Conservation (phyloP, 2,888 invertebrate species). For the Lysandra coridon region DNA sequence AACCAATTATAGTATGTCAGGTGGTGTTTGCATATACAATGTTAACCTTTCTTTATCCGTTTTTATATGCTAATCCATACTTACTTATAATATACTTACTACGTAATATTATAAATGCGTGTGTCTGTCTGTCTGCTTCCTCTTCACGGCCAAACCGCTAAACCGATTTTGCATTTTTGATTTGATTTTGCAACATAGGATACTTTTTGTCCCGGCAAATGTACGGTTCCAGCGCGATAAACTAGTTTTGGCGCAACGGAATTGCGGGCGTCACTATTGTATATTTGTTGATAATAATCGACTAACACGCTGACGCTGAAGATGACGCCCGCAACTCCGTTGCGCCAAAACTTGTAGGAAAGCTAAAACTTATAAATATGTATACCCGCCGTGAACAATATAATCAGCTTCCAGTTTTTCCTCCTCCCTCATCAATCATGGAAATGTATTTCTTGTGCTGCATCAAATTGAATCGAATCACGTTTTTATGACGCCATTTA, state of each 20-base stretch:
- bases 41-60: conserved; percentile 8
- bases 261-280: no score
- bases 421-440: conserved; percentile 10
- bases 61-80: neutral
- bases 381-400: conserved; percentile 28
- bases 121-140: no score
- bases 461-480: conserved; percentile 13
- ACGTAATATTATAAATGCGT: no score
- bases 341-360: neutral
- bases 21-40: conserved; percentile 4
- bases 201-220: no score
- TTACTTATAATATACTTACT: neutral
- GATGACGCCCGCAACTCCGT: no score
- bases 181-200: no score
- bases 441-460: conserved; percentile 7
- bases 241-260: no score
- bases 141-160: no score
- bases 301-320: neutral
- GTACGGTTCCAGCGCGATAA: no score
- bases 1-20: conserved; percentile 22
- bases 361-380: neutral
- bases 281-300: neutral
- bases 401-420: conserved; percentile 26
- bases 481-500: conserved; percentile 3
- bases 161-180: no score